Evolutionary conservation across 2,888 invertebrate genomes (phyloP).

Genomic region (Drepana falcataria): DNA sequence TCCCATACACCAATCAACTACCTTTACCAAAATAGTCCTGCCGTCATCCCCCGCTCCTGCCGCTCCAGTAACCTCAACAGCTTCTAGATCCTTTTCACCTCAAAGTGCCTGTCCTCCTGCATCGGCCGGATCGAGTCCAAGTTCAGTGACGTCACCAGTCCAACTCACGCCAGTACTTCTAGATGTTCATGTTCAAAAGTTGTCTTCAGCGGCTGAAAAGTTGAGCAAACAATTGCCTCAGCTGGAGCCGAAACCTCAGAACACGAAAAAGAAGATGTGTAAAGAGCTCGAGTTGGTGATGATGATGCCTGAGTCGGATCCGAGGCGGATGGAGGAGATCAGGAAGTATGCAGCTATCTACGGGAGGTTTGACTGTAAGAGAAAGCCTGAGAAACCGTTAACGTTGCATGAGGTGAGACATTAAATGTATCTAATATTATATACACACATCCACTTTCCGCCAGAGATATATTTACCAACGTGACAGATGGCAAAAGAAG

Average conservation of each 20-base stretch:
- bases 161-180: slow-evolving; percentile 88
- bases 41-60: slow-evolving; percentile 70
- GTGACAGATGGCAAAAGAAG: too few species aligned
- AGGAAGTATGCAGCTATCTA: slow-evolving; percentile 98
- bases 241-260: slow-evolving; percentile 92
- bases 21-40: slow-evolving; percentile 67
- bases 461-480: too few species aligned
- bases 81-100: slow-evolving; percentile 60
- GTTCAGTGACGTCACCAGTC: slow-evolving; percentile 79
- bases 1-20: slow-evolving; percentile 55
- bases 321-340: slow-evolving; percentile 94
- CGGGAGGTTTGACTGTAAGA: slow-evolving; percentile 97
- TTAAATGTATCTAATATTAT: neutral
- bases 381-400: slow-evolving; percentile 96
- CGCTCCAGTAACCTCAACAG: slow-evolving; percentile 58
- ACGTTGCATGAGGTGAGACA: slow-evolving; percentile 92
- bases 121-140: slow-evolving; percentile 79
- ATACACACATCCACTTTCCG: too few species aligned
- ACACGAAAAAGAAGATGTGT: slow-evolving; percentile 94
- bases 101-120: slow-evolving; percentile 70
- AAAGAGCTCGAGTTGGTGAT: slow-evolving; percentile 95
- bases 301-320: slow-evolving; percentile 92
- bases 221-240: slow-evolving; percentile 90
- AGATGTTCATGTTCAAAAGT: slow-evolving; percentile 90
- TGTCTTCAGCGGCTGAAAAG: slow-evolving; percentile 90